phyloP scores from a whole-genome alignment of 1,140 invertebrate species.

The Plutomurus gul region DNA sequence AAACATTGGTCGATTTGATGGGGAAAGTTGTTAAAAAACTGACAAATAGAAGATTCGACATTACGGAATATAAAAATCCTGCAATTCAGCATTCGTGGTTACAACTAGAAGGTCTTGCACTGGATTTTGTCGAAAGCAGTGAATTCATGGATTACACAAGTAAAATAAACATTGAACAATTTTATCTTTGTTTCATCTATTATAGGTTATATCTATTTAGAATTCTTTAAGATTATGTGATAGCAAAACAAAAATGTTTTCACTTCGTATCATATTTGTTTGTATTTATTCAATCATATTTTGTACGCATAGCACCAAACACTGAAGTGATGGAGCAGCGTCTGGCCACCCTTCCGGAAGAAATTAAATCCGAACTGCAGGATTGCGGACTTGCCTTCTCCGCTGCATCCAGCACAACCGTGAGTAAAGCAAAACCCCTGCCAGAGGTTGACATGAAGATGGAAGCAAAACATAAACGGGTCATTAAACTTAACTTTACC shows the following conservation, averaged over 20 bases:
- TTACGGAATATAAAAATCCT: constrained; percentile 34
- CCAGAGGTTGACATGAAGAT: too few relatives aligned
- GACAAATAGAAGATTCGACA: constrained; percentile 38
- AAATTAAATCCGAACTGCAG: background rate
- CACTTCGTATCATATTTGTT: background rate
- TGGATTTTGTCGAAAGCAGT: constrained; percentile 36
- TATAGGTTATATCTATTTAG: background rate
- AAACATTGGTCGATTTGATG: constrained; percentile 27
- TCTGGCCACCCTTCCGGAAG: background rate
- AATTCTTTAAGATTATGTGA: too few relatives aligned
- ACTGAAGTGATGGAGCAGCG: constrained; percentile 27
- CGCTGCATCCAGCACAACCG: too few relatives aligned
- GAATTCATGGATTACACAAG: constrained; percentile 44
- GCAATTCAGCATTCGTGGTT: constrained; percentile 37
- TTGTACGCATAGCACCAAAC: constrained; percentile 27
- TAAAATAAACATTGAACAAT: background rate
- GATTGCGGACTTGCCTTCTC: background rate
- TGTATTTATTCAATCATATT: background rate
- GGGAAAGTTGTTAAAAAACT: constrained; percentile 45
- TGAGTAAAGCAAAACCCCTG: too few relatives aligned
- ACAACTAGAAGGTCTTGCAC: constrained; percentile 39
- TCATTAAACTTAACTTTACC: background rate
- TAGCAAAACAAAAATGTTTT: background rate
- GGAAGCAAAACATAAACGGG: constrained; percentile 22
- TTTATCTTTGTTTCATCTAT: background rate